Percentiles rank a stretch among this genome's conserved stretches.
Evolutionary conservation across 2,888 invertebrate species (phyloP).

Genomic region (Drosophila maculinotata): DNA sequence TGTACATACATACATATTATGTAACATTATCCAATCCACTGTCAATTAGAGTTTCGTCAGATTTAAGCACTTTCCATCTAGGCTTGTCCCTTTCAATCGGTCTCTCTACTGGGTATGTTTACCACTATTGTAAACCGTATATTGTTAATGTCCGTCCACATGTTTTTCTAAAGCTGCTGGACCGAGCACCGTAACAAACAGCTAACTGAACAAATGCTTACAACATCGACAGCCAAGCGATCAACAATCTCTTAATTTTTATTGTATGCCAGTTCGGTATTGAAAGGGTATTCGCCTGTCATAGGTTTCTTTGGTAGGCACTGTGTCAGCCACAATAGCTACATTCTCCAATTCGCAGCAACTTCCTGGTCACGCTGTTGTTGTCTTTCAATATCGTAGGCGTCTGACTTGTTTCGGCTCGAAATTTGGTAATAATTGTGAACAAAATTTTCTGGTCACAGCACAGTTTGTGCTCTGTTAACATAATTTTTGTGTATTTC

Average conservation of each 20-base stretch:
- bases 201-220: constrained; percentile 21
- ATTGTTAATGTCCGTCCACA: neutral
- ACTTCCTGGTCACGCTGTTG: constrained; percentile 54
- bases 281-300: constrained; percentile 54
- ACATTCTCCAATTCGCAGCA: constrained; percentile 33
- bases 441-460: neutral
- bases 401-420: constrained; percentile 9
- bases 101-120: constrained; percentile 2
- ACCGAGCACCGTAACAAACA: too few relatives aligned
- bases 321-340: constrained; percentile 30
- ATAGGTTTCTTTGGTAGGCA: constrained; percentile 21
- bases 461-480: too few relatives aligned
- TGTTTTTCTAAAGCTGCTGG: constrained; percentile 18
- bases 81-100: constrained; percentile 14
- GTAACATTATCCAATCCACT: neutral
- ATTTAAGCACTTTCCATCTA: constrained; percentile 15
- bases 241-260: constrained; percentile 45
- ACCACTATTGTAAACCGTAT: neutral
- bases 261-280: constrained; percentile 39
- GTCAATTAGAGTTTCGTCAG: too few relatives aligned
- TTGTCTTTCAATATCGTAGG: constrained; percentile 23
- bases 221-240: constrained; percentile 24
- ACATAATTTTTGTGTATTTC: too few relatives aligned
- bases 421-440: constrained; percentile 19
- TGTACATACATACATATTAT: neutral